Evolutionary conservation across 1,140 invertebrate genomes (phyloP), one percentile per base, ranked within the genome.

Genomic region (Dendrolimus punctatus): DNA sequence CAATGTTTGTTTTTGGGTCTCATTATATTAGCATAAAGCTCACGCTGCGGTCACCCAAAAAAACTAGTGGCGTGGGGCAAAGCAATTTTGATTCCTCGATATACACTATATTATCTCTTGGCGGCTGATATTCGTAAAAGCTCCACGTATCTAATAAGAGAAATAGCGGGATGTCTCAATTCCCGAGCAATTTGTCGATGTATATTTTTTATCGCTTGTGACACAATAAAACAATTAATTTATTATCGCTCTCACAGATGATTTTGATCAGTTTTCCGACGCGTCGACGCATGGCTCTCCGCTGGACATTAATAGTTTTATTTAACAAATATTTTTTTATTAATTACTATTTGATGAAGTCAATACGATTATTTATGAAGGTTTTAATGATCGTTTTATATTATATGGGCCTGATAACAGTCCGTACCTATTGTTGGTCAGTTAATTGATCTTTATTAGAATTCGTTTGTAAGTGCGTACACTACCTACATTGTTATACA

Each of bases 161-260:
- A 78, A 72, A 85, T 85, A 80, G 78, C 69, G 76, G 78, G 79
- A 85, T 80, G 78, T 82, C 81, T 85, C 69, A 85, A 85, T 85
- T 82, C 62, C 60, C 66, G 57, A 62, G 71, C 70, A 71, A 80
- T 78, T 80, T 80, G 80, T 80, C 72, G 66, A 64, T 62, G 9
- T 73, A 78, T 81, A 79, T 73, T 59, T 66, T 65, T 55, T 73
- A 55, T 66, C 54, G 67, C 53, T 69, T 71, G 79, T 80, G 79
- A 79, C 79, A 76, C 76, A 73, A 81, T 85, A 83, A 85, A 83
- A 83, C 73, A 80, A 83, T 80, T 79, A 81, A 83, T 85, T 85
- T 85, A 82, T 78, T 76, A 72, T 74, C 54, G 61, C 53, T 62
- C 48, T 58, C 55, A 66, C 58, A 73, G 75, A 77, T 74, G 76